Base-by-base conservation (phyloP, 2,797 vertebrate genomes). In the Galago senegalensis region DNA sequence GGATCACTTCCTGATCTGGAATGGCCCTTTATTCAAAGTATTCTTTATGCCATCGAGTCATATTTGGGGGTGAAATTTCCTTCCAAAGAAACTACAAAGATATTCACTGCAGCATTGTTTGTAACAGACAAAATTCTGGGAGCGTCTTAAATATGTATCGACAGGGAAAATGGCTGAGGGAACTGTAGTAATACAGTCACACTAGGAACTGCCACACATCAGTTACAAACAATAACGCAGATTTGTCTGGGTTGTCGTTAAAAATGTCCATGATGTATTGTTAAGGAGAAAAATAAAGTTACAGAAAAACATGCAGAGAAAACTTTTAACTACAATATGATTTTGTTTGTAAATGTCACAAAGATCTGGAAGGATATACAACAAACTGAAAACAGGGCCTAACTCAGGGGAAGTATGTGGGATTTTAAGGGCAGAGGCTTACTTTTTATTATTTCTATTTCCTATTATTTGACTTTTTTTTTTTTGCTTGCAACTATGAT, bases 371-470 rank as follows among this genome's bases (percentile, higher is more conserved):
- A 82, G 85, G 65, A 61, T 63, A 94, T 21, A 87, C 23, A 95
- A 60, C 84, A 40, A 93, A 90, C 77, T 89, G 81, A 82, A 94
- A 93, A 96, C 29, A 76, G 76, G 43, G 58, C 82, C 75, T 49
- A 93, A 67, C 91, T 97, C 87, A 53, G 72, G 76, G 94, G 81
- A 96, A 95, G 88, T 40, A 61, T 77, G 56, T 61, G 20, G 31
- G 49, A 73, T 94, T 96, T 97, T 96, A 95, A 96, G 60, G 92
- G 20, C 8, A 93, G 95, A 96, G 27, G 93, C 84, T 88, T 95
- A 43, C 53, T 96, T 97, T 97, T 97, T 46, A 89, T 46, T 93
- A 46, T 90, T 88, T 93, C 92, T 93, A 63, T 77, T 97, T 96
- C 94, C 89, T 94, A 90, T 85, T 93, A 69, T 91, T 97, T 92